Conservation (phyloP, 2,113 vertebrate species). For the Gobio gobio region DNA sequence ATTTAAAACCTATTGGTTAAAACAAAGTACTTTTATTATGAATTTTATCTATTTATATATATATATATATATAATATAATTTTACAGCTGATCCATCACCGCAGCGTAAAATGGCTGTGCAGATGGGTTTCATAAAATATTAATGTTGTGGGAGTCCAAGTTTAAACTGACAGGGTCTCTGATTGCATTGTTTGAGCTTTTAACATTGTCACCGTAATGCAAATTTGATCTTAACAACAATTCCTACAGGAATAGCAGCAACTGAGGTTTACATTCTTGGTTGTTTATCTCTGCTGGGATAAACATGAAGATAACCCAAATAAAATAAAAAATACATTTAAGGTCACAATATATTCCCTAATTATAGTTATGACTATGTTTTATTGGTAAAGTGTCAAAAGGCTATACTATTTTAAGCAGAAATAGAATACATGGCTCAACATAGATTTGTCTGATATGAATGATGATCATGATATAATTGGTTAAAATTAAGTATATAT, state of each 20-base stretch:
- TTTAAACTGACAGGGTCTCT: background rate
- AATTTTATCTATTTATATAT: no score
- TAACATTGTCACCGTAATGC: background rate
- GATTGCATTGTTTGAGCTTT: background rate
- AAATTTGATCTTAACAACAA: background rate
- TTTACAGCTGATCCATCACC: no score
- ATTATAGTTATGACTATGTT: background rate
- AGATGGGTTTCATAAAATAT: constrained; percentile 9
- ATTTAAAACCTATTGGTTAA: background rate
- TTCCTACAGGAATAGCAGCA: background rate
- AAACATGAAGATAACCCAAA: background rate
- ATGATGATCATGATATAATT: background rate
- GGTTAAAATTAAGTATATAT: no score
- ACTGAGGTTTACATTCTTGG: background rate
- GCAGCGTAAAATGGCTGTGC: background rate
- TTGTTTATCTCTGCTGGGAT: background rate
- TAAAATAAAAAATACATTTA: background rate
- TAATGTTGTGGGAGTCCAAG: background rate
- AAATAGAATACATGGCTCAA: background rate
- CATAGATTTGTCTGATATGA: background rate
- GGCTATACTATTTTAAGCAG: background rate
- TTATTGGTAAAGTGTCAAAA: background rate
- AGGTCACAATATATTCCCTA: background rate
- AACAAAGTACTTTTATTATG: background rate
- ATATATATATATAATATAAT: no score